A percentile compares a stretch with the other conserved stretches of the same genome.
phyloP scores from a whole-genome alignment of 2,888 invertebrate species.

The Aphodius sticticus region DNA sequence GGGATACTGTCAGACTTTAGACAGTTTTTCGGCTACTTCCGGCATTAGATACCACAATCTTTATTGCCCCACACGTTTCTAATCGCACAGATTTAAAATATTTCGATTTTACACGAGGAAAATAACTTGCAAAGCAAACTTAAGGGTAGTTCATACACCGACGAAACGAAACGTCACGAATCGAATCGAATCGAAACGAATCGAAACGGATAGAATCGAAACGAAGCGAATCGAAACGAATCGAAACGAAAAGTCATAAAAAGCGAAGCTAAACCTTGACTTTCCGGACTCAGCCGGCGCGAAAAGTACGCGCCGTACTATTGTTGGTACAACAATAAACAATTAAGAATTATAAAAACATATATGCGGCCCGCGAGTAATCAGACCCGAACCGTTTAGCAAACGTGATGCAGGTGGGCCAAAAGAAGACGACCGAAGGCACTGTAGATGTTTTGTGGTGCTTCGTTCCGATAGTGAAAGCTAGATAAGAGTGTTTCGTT shows the following conservation, averaged over 20 bases:
- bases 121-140: no score
- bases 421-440: slow-evolving; percentile 28
- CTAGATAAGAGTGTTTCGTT: slow-evolving; percentile 51
- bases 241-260: neutral
- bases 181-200: no score
- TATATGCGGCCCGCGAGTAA: slow-evolving; percentile 32
- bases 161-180: no score
- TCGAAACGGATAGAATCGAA: no score
- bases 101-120: neutral
- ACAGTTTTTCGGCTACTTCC: neutral
- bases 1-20: neutral
- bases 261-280: slow-evolving; percentile 29
- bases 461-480: slow-evolving; percentile 61
- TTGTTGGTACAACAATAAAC: slow-evolving; percentile 36
- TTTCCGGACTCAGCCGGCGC: slow-evolving; percentile 22
- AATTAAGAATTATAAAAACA: slow-evolving; percentile 35
- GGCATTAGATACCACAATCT: neutral
- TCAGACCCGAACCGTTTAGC: slow-evolving; percentile 38
- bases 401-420: neutral
- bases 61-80: neutral
- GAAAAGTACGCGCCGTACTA: slow-evolving; percentile 4
- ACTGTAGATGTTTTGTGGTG: slow-evolving; percentile 42
- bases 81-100: neutral
- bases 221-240: no score
- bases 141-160: no score